A percentile compares a stretch with the other conserved stretches of the same genome.
These are phyloP conservation scores for Tachycineta bicolor DNA, from an alignment of 2,113 vertebrate species.

Conservation along the genomic window DNA sequence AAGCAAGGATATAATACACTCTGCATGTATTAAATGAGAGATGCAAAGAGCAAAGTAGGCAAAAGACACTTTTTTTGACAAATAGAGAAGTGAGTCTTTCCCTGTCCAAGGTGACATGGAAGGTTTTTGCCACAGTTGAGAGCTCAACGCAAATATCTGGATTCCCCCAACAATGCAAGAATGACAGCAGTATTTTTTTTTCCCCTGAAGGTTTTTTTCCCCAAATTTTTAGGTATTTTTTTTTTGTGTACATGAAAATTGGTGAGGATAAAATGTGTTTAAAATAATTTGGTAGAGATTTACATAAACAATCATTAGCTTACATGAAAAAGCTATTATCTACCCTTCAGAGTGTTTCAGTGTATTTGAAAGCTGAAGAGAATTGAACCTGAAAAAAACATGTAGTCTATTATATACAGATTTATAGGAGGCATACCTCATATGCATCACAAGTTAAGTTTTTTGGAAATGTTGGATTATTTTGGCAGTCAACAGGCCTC, in stretches of 20 bases:
- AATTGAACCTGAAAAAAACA: background rate
- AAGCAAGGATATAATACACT: background rate
- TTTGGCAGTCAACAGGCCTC: background rate
- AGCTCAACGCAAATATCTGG: background rate
- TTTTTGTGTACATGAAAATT: background rate
- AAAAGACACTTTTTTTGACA: background rate
- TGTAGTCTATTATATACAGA: background rate
- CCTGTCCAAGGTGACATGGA: background rate
- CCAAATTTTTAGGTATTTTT: accelerated
- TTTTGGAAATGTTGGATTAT: constrained; percentile 20
- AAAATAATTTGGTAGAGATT: background rate
- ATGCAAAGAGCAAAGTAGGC: background rate
- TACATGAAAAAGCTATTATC: background rate
- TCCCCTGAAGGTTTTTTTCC: background rate
- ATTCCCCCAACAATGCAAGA: background rate
- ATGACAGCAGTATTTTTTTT: background rate
- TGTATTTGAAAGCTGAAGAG: background rate
- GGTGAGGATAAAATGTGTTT: background rate
- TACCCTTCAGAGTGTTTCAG: background rate
- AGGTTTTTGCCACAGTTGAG: background rate
- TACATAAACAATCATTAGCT: background rate
- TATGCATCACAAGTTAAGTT: background rate
- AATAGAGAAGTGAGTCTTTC: background rate
- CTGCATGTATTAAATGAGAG: background rate
- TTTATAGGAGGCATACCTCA: background rate